phyloP scores from a whole-genome alignment of 2,113 vertebrate genomes.

The Nibea albiflora region DNA sequence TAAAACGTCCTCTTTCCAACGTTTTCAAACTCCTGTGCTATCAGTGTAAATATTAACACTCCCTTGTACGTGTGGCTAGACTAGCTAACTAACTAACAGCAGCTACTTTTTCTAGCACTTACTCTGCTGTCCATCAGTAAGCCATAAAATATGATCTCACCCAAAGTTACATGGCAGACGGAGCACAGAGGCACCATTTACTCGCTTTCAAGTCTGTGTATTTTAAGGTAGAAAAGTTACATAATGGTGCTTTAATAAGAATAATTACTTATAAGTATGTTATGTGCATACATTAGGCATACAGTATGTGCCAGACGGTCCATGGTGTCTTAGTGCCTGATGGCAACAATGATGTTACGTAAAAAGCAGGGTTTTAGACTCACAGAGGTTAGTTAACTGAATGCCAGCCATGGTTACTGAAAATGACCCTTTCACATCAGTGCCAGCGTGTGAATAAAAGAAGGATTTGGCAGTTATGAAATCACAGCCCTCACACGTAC shows the following conservation, averaged over 20 bases:
- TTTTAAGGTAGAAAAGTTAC: too few species aligned
- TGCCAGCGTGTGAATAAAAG: not conserved
- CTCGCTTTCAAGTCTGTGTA: too few species aligned
- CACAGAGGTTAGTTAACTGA: not conserved
- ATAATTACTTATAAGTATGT: not conserved
- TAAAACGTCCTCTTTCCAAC: too few species aligned
- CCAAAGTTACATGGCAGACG: too few species aligned
- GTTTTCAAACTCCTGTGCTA: too few species aligned
- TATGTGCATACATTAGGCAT: not conserved
- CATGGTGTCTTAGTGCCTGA: not conserved
- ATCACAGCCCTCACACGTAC: not conserved
- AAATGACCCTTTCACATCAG: not conserved
- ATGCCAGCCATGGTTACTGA: not conserved
- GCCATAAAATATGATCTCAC: too few species aligned
- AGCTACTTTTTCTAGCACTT: too few species aligned
- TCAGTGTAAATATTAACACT: too few species aligned
- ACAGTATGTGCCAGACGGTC: conserved; percentile 3
- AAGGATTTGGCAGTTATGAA: conserved; percentile 5
- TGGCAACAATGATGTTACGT: not conserved
- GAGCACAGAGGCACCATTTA: too few species aligned
- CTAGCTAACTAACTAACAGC: too few species aligned
- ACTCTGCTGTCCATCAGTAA: too few species aligned
- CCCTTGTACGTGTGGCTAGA: too few species aligned
- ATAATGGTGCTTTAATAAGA: not conserved
- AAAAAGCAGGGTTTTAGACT: not conserved